Evolutionary conservation across 2,888 invertebrate species (phyloP), one percentile per base, ranked within the genome.

Genomic region (Caenorhabditis macrosperma): DNA sequence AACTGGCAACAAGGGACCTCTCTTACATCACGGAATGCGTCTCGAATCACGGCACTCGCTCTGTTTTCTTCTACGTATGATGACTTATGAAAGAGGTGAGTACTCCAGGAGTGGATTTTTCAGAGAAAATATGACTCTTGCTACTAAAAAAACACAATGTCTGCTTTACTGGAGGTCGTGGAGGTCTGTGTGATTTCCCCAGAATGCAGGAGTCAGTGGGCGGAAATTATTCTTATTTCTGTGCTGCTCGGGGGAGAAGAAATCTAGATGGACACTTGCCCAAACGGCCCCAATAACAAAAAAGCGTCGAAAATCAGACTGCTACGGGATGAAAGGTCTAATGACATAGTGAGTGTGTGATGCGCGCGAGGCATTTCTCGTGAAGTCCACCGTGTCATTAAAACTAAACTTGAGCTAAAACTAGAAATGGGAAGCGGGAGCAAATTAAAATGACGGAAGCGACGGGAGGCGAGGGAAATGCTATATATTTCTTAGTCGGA

Each of bases 371-470:
- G 24, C 33, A 15, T 35, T 52, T 24, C 33, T 60, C 26, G 33
- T n/a, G 60, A 33, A 59, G 59, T 59, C 28, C 71, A 71, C 54
- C 54, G 57, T 72, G 63, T 72, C 72, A 72, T 72, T 72, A 72
- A 72, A 66, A 30, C 54, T 28, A 33, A 66, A 66, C 22, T 66
- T 54, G 44, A 66, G 54, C 66, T 66, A 41, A 33, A 66, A 57
- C 60, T 38, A 48, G 24, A 69, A 69, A 50, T 69, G 60, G 59
- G 48, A 30, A 44, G 35, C 48, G 55, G 57, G 55, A 64, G 57
- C 41, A 64, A 72, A 57, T 48, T 55, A 72, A 72, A 74, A 63
- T 64, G 59, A 74, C 64, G 57, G 64, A 50, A 22, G 38, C 17
- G 52, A 10, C 28, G 10, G 20, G 41, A 30, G 50, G 48, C 1